Evolutionary conservation across 2,797 vertebrate genomes (phyloP), one percentile per base, ranked within the genome.

Genomic region (Siniperca scherzeri): DNA sequence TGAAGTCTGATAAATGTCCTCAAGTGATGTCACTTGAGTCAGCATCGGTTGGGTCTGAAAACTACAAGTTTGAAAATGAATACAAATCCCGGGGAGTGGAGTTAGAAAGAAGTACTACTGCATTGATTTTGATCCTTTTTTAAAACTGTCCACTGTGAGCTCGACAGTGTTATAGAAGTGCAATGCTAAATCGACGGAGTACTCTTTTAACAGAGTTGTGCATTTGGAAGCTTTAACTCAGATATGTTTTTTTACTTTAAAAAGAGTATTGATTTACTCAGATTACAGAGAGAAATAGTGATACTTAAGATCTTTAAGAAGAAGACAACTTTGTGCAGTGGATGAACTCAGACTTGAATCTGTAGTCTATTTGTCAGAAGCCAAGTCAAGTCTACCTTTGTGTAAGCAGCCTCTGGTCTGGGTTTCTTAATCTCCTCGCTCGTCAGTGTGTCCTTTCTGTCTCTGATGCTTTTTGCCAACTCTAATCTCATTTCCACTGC

Each of bases 401-500:
- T 85, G 59, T 57, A 38, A 57, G 61, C 55, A 50, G 64, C 38
- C 60, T 81, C 62, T 74, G 76, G 64, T 79, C 52, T 5, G 2
- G 64, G 22, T 71, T 74, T 70, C 76, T 70, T 85, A 73, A 84
- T 88, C 78, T 82, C 67, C 52, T 19, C 0, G 27, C 80, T 87
- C 25, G 30, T 92, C 91, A 83, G 61, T 72, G 72, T 74, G 84
- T 87, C 87, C 87, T 87, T 70, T 85, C 66, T 76, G 62, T 72
- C 87, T 85, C 80, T 71, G 77, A 75, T 73, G 66, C 83, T 83
- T 88, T 82, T 90, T 87, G 70, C 61, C 53, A 77, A 65, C 78
- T 87, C 83, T 92, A 88, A 94, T 94, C 89, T 90, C 66, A 88
- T 93, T 95, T 92, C 74, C 55, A 59, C 85, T 60, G 70, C 75